phyloP scores from a whole-genome alignment of 2,113 vertebrate species.

The Chamaea fasciata region DNA sequence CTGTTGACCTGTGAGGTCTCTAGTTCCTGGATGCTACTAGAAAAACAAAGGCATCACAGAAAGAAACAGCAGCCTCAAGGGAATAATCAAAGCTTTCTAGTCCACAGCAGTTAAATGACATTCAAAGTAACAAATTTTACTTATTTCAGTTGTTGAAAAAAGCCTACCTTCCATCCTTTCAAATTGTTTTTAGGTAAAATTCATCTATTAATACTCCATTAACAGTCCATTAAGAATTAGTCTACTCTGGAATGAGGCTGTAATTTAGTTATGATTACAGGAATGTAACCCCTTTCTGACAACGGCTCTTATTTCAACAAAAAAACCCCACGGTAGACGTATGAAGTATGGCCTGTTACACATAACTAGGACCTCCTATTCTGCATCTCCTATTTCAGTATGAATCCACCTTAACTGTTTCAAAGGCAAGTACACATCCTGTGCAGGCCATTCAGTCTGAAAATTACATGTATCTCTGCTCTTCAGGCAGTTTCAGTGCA shows the following conservation, averaged over 20 bases:
- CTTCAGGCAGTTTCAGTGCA: not conserved
- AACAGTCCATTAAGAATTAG: not conserved
- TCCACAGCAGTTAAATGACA: not conserved
- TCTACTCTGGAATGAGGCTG: not conserved
- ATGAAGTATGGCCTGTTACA: accelerated
- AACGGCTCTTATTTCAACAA: not conserved
- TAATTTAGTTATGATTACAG: not conserved
- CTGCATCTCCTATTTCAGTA: not conserved
- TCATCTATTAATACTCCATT: not conserved
- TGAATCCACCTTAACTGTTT: not conserved
- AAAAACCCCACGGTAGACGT: not conserved
- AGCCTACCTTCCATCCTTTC: not conserved
- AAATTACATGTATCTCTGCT: not conserved
- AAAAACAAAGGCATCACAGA: not conserved
- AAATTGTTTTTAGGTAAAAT: not conserved
- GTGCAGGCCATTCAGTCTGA: not conserved
- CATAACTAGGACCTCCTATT: not conserved
- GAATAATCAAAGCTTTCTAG: not conserved
- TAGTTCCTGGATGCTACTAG: not conserved
- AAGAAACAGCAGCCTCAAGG: not conserved
- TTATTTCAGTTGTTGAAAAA: not conserved
- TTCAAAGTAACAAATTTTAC: not conserved
- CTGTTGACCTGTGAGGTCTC: not conserved
- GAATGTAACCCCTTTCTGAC: not conserved
- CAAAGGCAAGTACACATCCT: not conserved